Percentiles rank a stretch among this genome's conserved stretches.
Conservation (phyloP, 2,797 vertebrate genomes). For the Mormyrus proboscirostris region DNA sequence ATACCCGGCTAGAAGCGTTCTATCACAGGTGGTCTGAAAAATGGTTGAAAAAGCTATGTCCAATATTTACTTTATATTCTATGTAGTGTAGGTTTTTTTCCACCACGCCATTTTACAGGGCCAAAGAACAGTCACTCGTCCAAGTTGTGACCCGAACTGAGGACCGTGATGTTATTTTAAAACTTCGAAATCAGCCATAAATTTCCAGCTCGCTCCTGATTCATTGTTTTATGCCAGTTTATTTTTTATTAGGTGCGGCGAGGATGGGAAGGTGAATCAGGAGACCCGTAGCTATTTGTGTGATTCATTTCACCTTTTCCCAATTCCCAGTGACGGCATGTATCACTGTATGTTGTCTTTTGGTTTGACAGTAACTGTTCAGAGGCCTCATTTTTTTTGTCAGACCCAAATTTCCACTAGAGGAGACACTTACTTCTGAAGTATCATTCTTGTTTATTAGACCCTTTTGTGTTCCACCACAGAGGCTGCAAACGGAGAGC, state of each 20-base stretch:
- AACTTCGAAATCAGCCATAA: neutral
- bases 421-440: neutral
- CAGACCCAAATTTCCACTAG: neutral
- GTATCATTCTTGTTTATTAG: neutral
- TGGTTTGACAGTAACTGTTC: neutral
- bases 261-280: neutral
- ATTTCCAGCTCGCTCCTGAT: neutral
- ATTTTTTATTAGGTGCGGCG: neutral
- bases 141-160: neutral
- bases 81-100: neutral
- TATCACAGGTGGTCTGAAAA: neutral
- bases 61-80: neutral
- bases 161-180: neutral
- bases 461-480: neutral
- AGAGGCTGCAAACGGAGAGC: neutral
- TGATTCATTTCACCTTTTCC: neutral
- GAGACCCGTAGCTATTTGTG: neutral
- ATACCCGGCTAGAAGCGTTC: neutral
- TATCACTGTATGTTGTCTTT: neutral
- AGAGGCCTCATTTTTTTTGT: neutral
- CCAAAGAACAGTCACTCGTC: neutral
- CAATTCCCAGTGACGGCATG: neutral
- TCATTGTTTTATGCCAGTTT: neutral
- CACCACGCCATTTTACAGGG: neutral
- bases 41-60: neutral